Evolutionary conservation across 2,888 invertebrate species (phyloP), one percentile per base, ranked within the genome.

Genomic region (Eutolmus rufibarbis): DNA sequence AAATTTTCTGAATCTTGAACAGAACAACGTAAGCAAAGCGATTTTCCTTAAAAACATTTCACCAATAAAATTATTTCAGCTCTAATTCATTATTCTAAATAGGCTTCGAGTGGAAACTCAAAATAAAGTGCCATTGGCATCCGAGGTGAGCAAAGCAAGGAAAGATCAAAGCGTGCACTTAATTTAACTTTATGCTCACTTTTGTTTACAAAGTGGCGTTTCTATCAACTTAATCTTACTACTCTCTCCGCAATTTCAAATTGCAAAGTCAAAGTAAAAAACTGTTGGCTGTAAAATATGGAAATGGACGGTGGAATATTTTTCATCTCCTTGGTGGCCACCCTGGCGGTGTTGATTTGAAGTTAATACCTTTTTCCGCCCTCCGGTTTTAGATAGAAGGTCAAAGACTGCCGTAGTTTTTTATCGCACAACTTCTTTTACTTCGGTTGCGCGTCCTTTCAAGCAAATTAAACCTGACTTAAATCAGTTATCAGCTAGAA

Each of bases 121-220:
- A 86, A 57, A 51, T 74, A 86, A 57, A 74, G 74, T 46, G 79
- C 79, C 86, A 79, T 46, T 79, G 81, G 86, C 74, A 86, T 40
- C 46, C 31, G 74, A 74, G 43, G 76, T 84, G 82, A 66, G 40
- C n/a, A 88, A 89, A 84, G 87, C 88, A 87, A 86, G 87, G 88
- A 89, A 89, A 89, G 89, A 89, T 89, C 89, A 89, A 89, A 89
- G 89, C 88, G 88, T 88, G 89, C 89, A 89, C 89, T 89, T 89
- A 89, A 89, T 89, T 89, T 89, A 89, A 89, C 89, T 89, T 89
- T 89, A 87, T 88, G 88, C 88, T 89, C 88, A 87, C 88, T 89
- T 89, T 88, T 89, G 87, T 88, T 89, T 74, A 51, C 74, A 85
- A 85, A 85, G 74, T 85, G 74, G 85, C 85, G 74, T 74, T 85